phyloP scores from a whole-genome alignment of 2,888 invertebrate species.

The Sturmia bella region DNA sequence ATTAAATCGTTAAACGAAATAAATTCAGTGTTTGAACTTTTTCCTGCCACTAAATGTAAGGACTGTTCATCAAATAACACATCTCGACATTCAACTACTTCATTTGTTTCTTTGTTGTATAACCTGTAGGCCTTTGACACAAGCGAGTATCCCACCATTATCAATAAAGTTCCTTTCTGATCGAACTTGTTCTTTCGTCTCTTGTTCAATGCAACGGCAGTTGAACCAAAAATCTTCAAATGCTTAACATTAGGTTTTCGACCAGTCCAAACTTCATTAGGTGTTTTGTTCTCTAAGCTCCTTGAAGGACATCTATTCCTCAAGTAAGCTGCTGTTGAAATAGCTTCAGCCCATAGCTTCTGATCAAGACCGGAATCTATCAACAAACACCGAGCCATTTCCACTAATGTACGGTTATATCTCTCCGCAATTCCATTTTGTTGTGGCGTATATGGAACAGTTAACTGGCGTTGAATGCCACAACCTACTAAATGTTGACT shows the following conservation, averaged over 20 bases:
- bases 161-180: background rate
- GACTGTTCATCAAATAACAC: background rate
- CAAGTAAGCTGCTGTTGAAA: conserved; percentile 65
- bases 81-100: background rate
- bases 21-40: background rate
- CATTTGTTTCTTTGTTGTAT: background rate
- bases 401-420: conserved; percentile 71
- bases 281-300: conserved; percentile 56
- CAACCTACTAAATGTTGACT: conserved; percentile 38
- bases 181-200: conserved; percentile 46
- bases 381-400: conserved; percentile 74
- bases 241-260: too few species aligned
- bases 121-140: background rate
- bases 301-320: conserved; percentile 64
- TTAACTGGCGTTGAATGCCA: too few species aligned
- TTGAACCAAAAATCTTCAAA: too few species aligned
- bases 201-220: conserved; percentile 25
- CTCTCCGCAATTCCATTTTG: too few species aligned
- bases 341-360: conserved; percentile 70
- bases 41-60: background rate
- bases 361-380: conserved; percentile 71
- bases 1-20: conserved; percentile 3
- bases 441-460: too few species aligned
- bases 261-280: too few species aligned
- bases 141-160: conserved; percentile 3